Base-by-base conservation (phyloP, 2,113 vertebrate genomes). In the Addax nasomaculatus region DNA sequence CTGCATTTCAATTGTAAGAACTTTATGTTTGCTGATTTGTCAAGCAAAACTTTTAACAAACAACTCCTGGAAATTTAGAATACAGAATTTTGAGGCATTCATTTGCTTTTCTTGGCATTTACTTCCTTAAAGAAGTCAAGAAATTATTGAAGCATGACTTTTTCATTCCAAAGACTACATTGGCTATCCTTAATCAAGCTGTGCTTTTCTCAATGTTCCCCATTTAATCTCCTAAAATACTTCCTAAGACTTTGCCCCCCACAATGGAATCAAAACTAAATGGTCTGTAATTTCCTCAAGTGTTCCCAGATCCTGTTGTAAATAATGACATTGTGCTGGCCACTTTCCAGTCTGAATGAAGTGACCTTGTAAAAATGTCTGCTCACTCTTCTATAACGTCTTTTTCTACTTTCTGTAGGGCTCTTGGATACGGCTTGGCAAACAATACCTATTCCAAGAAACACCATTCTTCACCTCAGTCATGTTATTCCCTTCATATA, bases 271-370 rank as follows among this genome's bases (percentile, higher is more conserved):
- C 98, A 98, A 98, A 98, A 98, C 98, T 98, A 98, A 99, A 98
- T 98, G 98, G 98, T 98, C 98, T 98, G 89, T 99, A 98, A 99
- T 99, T 99, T 99, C 97, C 98, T 99, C 98, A 99, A 99, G 98
- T 98, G 98, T 99, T 98, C 97, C 97, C 95, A 98, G 97, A 98
- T 98, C 98, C 98, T 97, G 89, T 99, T 98, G 98, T 99, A 98
- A 99, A 96, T 99, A 99, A 98, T 98, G 98, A 99, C 98, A 97
- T 98, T 98, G 98, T 98, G 96, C 97, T 98, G 98, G 98, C 98
- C 97, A 98, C 98, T 99, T 99, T 98, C 98, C 97, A 98, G 94
- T 97, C 97, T 98, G 97, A 98, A 98, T 98, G 97, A 97, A 98
- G 97, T 98, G 98, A 98, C 98, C 98, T 98, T 97, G 96, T 98